Evolutionary conservation across 2,888 invertebrate genomes (phyloP).

Genomic region (Scelioninae gen. 2): DNA sequence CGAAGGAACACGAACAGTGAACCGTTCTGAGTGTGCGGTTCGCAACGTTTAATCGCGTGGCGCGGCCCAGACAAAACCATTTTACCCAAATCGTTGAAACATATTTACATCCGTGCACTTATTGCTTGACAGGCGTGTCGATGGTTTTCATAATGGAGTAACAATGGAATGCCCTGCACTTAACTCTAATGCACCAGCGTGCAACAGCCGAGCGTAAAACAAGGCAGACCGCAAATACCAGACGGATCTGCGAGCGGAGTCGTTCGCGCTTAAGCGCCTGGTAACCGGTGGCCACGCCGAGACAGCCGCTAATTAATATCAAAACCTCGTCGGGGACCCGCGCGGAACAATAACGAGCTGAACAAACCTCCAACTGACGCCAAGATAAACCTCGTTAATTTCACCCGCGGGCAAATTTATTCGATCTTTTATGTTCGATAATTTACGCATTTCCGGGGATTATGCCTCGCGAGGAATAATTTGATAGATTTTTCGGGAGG

Average conservation of each 20-base stretch:
- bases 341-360: conserved; percentile 37
- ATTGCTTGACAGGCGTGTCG: conserved; percentile 45
- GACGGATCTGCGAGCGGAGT: conserved; percentile 39
- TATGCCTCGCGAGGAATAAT: no score
- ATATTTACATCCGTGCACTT: conserved; percentile 31
- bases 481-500: no score
- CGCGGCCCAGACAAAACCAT: conserved; percentile 8
- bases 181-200: conserved; percentile 63
- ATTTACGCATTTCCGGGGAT: no score
- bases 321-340: conserved; percentile 27
- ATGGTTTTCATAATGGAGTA: conserved; percentile 68
- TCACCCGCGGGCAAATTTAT: conserved; percentile 23
- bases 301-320: conserved; percentile 57
- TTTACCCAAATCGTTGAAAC: conserved; percentile 38
- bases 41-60: not conserved
- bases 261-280: conserved; percentile 29
- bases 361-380: conserved; percentile 13
- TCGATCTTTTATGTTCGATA: conserved; percentile 16
- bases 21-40: not conserved
- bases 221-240: conserved; percentile 52
- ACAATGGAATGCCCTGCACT: conserved; percentile 63
- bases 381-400: conserved; percentile 47
- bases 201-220: conserved; percentile 45
- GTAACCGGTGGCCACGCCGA: conserved; percentile 29
- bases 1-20: not conserved